Conservation (phyloP, 2,797 vertebrate genomes). For the Nyctibius grandis region DNA sequence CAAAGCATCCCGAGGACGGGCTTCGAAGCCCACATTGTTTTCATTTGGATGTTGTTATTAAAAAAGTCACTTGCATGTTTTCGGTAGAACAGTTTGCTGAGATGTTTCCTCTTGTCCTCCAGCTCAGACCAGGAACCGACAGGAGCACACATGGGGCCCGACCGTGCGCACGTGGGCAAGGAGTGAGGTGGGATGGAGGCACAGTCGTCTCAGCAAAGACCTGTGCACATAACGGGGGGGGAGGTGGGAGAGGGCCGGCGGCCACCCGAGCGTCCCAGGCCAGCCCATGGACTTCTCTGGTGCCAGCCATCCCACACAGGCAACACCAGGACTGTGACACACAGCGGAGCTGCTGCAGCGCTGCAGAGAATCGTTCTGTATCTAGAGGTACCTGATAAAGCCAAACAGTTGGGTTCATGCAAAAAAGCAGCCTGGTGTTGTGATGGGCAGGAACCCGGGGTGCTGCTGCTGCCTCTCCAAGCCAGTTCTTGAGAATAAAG, state of each 20-base stretch:
- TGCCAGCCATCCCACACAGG: not conserved
- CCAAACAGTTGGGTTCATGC: not conserved
- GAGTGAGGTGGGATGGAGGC: fast-evolving
- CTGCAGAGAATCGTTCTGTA: not conserved
- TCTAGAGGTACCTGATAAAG: not conserved
- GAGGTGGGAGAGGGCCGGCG: not conserved
- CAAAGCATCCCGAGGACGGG: not conserved
- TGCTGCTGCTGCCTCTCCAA: not conserved
- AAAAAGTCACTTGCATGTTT: constrained; percentile 43
- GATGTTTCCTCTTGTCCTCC: not conserved
- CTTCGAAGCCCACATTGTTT: constrained; percentile 41
- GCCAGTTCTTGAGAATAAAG: not conserved
- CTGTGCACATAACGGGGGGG: not conserved
- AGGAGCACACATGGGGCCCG: not conserved
- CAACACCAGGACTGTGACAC: too few relatives aligned
- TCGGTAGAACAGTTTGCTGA: constrained; percentile 14
- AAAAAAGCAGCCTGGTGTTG: not conserved
- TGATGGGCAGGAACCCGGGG: not conserved
- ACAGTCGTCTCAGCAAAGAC: not conserved
- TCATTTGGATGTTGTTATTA: not conserved
- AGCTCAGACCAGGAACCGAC: fast-evolving
- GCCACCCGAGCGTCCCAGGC: fast-evolving
- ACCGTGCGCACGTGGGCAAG: fast-evolving
- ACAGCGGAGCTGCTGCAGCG: not conserved
- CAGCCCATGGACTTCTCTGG: not conserved